Evolutionary conservation across 1,140 invertebrate species (phyloP), one percentile per base, ranked within the genome.

Genomic region (Macrosteles quadrilineatus): DNA sequence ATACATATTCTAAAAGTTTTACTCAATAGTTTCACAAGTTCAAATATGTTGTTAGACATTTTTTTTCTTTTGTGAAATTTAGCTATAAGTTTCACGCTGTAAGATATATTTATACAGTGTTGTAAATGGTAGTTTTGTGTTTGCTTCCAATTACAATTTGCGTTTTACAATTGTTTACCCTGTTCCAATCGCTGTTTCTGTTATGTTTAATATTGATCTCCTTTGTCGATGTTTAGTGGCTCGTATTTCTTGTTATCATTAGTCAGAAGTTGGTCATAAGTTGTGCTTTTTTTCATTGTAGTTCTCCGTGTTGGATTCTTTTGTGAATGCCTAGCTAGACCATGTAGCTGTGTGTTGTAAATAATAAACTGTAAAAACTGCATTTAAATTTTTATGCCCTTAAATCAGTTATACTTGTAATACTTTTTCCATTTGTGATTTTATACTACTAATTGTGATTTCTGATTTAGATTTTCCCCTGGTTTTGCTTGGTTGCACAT

Each of bases 1-100:
- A 27, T 59, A 30, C 23, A 59, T 30, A 59, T 59, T 59, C 55
- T 59, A 59, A 59, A 59, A 59, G 27, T 17, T 59, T 25, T 9
- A 59, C 55, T 59, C 25, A 25, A 14, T 59, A 59, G 55, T 59
- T 59, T 59, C 27, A 21, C 55, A 59, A n/a, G n/a, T 50, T n/a
- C 4, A 59, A 29, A 59, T 59, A 19, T 53, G 47, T 53, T 53
- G 23, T 25, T 29, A 59, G 55, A 4, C 4, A n/a, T 59, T 30
- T 12, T 29, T 27, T 59, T 59, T 9, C n/a, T 29, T 59, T 59
- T 59, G 21, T 23, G 12, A 23, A 21, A 59, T 30, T 59, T 59
- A 27, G 55, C 55, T 59, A 59, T 27, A 29, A 30, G 11, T 25
- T 27, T 27, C n/a, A 50, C 3, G 47, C 47, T 50, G 47, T 50